A percentile compares a stretch with the other conserved stretches of the same genome.
Conservation (phyloP, 1,140 invertebrate genomes). For the Lordiphosa collinella region DNA sequence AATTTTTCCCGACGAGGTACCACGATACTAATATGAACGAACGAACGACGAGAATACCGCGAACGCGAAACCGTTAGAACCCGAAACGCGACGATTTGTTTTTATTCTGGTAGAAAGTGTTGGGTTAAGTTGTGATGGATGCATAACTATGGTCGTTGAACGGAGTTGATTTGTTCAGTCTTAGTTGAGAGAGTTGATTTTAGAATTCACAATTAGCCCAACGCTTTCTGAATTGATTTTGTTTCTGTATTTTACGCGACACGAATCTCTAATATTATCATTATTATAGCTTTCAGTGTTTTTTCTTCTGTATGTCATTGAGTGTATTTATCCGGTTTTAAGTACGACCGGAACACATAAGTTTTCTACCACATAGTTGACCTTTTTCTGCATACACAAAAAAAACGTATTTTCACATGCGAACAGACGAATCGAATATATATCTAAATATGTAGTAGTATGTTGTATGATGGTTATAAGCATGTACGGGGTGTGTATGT, state of each 20-base stretch:
- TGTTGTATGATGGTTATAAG: constrained; percentile 21
- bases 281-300: constrained; percentile 14
- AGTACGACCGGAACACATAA: constrained; percentile 52
- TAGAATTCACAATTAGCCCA: constrained; percentile 46
- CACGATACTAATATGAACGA: constrained; percentile 45
- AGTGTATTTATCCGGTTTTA: constrained; percentile 42
- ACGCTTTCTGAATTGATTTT: constrained; percentile 28
- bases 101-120: constrained; percentile 37
- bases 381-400: constrained; percentile 7
- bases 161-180: constrained; percentile 38
- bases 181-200: constrained; percentile 43
- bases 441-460: constrained; percentile 14
- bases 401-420: constrained; percentile 1
- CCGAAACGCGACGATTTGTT: constrained; percentile 65
- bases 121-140: constrained; percentile 36
- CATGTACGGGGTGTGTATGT: constrained; percentile 20
- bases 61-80: constrained; percentile 78
- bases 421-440: constrained; percentile 17
- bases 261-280: constrained; percentile 39
- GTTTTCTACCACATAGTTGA: constrained; percentile 1
- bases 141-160: constrained; percentile 33
- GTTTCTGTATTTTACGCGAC: constrained; percentile 36
- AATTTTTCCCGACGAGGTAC: constrained; percentile 57
- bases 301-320: constrained; percentile 18
- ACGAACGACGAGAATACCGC: constrained; percentile 76